Percentiles rank a stretch among this genome's conserved stretches.
Evolutionary conservation across 2,888 invertebrate genomes (phyloP).

Genomic region (Dryomyza anilis): DNA sequence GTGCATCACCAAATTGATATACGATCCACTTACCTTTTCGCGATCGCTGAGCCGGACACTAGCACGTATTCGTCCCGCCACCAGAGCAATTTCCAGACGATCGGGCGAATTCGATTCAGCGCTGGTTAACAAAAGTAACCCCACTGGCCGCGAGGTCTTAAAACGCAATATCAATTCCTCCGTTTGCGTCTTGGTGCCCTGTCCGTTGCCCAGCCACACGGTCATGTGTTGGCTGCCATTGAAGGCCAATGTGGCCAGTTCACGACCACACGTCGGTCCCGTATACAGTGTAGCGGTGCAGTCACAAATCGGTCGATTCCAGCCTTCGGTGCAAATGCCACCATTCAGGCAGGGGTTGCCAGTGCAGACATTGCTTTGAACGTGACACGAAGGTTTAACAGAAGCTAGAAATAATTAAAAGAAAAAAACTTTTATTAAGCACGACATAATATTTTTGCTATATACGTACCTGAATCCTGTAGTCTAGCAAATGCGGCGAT

Average conservation of each 20-base stretch:
- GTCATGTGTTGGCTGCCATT: slow-evolving; percentile 89
- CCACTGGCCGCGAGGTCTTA: slow-evolving; percentile 78
- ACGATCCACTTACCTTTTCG: slow-evolving; percentile 75
- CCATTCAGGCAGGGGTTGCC: slow-evolving; percentile 89
- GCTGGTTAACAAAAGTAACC: slow-evolving; percentile 79
- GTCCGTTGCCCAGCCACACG: slow-evolving; percentile 74
- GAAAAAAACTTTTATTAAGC: not conserved
- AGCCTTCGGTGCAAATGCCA: slow-evolving; percentile 88
- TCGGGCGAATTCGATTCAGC: slow-evolving; percentile 79
- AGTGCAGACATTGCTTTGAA: slow-evolving; percentile 78
- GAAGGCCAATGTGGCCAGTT: slow-evolving; percentile 84
- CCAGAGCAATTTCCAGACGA: slow-evolving; percentile 82
- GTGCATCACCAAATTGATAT: too few species aligned
- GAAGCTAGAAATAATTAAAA: slow-evolving; percentile 66
- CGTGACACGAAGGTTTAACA: slow-evolving; percentile 86
- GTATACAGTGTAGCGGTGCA: slow-evolving; percentile 87
- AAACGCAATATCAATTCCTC: slow-evolving; percentile 89
- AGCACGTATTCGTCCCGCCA: slow-evolving; percentile 81
- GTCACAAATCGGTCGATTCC: slow-evolving; percentile 94
- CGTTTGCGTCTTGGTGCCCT: slow-evolving; percentile 77
- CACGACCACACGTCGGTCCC: slow-evolving; percentile 90
- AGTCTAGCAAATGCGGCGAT: slow-evolving; percentile 86
- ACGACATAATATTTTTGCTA: too few species aligned
- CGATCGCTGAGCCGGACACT: slow-evolving; percentile 82
- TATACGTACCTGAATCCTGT: slow-evolving; percentile 87